phyloP scores from a whole-genome alignment of 2,113 vertebrate species.

The Bubo blakistoni region DNA sequence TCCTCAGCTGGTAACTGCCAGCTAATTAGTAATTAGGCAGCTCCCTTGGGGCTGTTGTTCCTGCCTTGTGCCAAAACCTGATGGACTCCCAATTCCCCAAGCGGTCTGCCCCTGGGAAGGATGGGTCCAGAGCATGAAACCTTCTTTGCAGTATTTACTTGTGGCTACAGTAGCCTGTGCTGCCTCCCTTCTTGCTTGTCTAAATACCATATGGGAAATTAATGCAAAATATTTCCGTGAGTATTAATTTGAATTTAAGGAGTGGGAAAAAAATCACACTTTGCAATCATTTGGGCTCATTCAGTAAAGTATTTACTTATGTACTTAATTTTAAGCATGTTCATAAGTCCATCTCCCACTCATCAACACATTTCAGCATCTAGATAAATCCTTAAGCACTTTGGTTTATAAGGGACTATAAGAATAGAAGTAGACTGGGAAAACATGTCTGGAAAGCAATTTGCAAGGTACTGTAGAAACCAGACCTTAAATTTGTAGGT shows the following conservation, averaged over 20 bases:
- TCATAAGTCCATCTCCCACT: neutral
- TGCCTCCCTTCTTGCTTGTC: neutral
- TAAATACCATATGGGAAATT: neutral
- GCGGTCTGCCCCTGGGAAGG: fast-evolving
- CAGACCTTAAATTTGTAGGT: neutral
- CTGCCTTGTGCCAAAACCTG: neutral
- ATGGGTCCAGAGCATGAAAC: neutral
- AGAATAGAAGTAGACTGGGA: neutral
- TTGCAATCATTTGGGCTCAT: neutral
- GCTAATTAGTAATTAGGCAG: neutral
- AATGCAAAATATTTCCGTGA: neutral
- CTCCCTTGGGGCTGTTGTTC: neutral
- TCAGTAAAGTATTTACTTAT: neutral
- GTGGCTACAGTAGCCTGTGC: neutral
- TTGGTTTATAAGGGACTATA: neutral
- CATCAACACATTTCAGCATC: neutral
- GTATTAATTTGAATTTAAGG: neutral
- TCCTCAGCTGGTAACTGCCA: neutral
- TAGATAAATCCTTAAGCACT: neutral
- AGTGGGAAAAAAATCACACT: neutral
- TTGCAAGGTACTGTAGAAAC: neutral
- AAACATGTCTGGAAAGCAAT: neutral
- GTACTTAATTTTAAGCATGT: neutral
- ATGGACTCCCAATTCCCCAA: neutral
- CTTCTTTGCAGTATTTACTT: neutral